Evolutionary conservation across 2,888 invertebrate species (phyloP), one percentile per base, ranked within the genome.

Genomic region (Charanyca ferruginea): DNA sequence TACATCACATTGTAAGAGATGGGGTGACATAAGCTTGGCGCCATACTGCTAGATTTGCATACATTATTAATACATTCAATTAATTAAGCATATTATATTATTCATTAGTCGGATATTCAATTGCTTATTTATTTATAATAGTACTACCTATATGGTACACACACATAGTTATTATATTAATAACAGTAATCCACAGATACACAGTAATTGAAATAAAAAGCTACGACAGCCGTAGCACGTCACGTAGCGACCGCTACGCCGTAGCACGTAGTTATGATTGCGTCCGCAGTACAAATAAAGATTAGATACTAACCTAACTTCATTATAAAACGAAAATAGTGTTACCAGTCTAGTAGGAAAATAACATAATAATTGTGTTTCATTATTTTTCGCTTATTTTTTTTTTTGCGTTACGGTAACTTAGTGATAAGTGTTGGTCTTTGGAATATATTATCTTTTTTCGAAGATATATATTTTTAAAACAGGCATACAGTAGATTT

Each of bases 201-300:
- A 62, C 49, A 52, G 48, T 79, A 71, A 70, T 65, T 49, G 65
- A 68, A 73, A 81, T 79, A 72, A 83, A 80, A 80, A 42, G 72
- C 76, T 71, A 78, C 78, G 65, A 66, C 52, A 54, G 72, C 72
- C 77, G 83, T 83, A 83, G 78, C 72, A 68, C 64, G 73, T 79
- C 78, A 73, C 84, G 88, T 88, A 87, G 83, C 75, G 44, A 77
- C 80, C 70, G 84, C 87, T 87, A 85, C 87, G 80, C 25, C 84
- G 88, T 87, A 87, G 87, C 87, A 86, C 86, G 82, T 85, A 81
- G 77, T 44, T 70, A 74, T 73, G 77, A 81, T 81, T 82, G 75
- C 77, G 77, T 76, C 76, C 76, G 69, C 77, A 66, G 71, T 75
- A 80, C 79, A 79, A 81, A 80, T 76, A 80, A 74, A 82, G 76